Base-by-base conservation (phyloP, 2,113 vertebrate species). In the Solenodon paradoxus region DNA sequence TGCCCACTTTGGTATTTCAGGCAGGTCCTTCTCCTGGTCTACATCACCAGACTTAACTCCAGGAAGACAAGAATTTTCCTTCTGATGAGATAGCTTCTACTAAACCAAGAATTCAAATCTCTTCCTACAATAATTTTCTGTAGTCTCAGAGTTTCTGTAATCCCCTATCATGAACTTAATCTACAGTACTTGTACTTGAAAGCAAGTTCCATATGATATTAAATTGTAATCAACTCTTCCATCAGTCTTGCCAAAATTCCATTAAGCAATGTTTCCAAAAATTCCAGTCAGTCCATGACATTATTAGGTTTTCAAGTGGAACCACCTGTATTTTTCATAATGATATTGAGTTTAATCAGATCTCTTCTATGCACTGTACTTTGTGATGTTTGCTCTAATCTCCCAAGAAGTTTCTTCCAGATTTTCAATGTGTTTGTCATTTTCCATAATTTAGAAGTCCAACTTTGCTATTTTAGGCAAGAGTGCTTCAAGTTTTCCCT, bases 351-450 rank as follows among this genome's bases (percentile, higher is more conserved):
- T 92, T 78, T 84, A 96, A 81, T 90, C 92, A 92, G 19, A 32
- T 35, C 59, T 96, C 53, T 83, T 63, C 69, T 45, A 51, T 55
- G n/a, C 10, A 55, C 40, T 92, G 24, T 45, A 51, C 49, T 92
- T 85, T 53, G 83, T 88, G 61, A 83, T 92, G 47, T 94, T 96
- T 96, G 26, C 93, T 94, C 94, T 96, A 95, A 95, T 95, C 92
- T 93, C 72, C 26, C n/a, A 28, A 95, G 79, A 61, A 89, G 59
- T 94, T 86, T 96, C 55, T 95, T 96, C 93, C 93, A 95, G 71
- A 83, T 94, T 97, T 96, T 90, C 92, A 97, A 97, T 96, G 77
- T 95, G 95, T 97, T 97, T 96, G 84, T 96, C 92, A 95, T 96
- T 97, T 96, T 94, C 89, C 28, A 78, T 94, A 94, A 96, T 93